phyloP scores from a whole-genome alignment of 1,140 invertebrate species.

The Panulirus ornatus region DNA sequence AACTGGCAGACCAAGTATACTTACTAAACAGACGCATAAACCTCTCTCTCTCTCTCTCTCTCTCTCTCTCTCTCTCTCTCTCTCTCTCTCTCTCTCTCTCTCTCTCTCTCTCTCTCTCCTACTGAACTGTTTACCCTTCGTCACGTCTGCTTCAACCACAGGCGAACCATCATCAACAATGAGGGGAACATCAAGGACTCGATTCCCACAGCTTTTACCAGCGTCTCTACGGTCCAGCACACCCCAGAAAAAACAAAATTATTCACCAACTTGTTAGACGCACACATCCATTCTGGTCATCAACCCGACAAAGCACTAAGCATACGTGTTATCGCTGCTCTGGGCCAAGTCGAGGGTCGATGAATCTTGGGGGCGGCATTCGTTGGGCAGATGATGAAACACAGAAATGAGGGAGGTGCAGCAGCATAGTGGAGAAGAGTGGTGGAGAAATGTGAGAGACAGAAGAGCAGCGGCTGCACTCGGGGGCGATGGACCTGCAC shows the following conservation, averaged over 20 bases:
- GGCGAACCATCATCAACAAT: background rate
- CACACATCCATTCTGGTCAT: background rate
- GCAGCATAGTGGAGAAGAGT: background rate
- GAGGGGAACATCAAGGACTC: background rate
- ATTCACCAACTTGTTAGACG: background rate
- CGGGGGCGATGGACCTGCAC: background rate
- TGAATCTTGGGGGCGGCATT: too few relatives aligned
- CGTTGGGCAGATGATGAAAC: background rate
- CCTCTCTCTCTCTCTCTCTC: too few relatives aligned
- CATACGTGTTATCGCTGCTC: too few relatives aligned
- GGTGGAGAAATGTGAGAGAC: background rate
- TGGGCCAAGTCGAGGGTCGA: too few relatives aligned
- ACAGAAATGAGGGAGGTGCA: background rate
- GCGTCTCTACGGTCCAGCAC: background rate
- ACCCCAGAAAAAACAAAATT: background rate
- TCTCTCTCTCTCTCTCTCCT: too few relatives aligned
- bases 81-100: too few relatives aligned
- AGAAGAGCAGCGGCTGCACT: background rate
- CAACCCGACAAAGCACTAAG: background rate
- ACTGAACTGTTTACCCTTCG: too few relatives aligned
- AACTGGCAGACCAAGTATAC: too few relatives aligned
- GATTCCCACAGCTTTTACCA: background rate
- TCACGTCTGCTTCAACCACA: background rate
- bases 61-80: too few relatives aligned
- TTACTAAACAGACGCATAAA: too few relatives aligned